Evolutionary conservation across 1,140 invertebrate genomes (phyloP).

Genomic region (Capitella teleta): DNA sequence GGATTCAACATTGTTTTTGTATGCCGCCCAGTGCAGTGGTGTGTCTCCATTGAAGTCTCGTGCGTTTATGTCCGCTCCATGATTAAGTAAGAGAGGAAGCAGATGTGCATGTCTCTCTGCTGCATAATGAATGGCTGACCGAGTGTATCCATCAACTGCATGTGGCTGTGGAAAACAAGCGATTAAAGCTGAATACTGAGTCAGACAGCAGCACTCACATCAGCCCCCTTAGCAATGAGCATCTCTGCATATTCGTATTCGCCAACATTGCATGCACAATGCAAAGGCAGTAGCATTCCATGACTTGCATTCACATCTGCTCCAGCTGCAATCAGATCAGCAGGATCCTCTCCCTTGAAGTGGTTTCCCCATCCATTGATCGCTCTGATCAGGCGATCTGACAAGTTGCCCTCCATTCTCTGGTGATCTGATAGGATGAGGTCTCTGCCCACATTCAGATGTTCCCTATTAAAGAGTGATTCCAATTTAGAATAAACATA

Average conservation of each 20-base stretch:
- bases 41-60: conserved; percentile 30
- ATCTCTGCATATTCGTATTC: conserved; percentile 23
- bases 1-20: conserved; percentile 30
- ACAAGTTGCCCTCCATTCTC: too few species aligned
- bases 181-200: too few species aligned
- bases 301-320: conserved; percentile 37
- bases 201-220: too few species aligned
- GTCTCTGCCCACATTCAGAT: too few species aligned
- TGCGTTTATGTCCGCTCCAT: conserved; percentile 26
- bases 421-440: too few species aligned
- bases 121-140: conserved; percentile 34
- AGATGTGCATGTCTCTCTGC: conserved; percentile 27
- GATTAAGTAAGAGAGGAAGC: conserved; percentile 20
- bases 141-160: conserved; percentile 30
- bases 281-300: conserved; percentile 36
- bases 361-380: conserved; percentile 30
- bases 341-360: conserved; percentile 19
- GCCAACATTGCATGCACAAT: conserved; percentile 40
- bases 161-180: conserved; percentile 30
- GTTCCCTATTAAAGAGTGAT: too few species aligned
- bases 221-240: conserved; percentile 30
- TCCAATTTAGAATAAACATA: too few species aligned
- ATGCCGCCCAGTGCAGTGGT: conserved; percentile 37
- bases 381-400: conserved; percentile 33
- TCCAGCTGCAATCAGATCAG: conserved; percentile 31